Base-by-base conservation (phyloP, 2,888 invertebrate species). In the Gastrophysa polygoni region DNA sequence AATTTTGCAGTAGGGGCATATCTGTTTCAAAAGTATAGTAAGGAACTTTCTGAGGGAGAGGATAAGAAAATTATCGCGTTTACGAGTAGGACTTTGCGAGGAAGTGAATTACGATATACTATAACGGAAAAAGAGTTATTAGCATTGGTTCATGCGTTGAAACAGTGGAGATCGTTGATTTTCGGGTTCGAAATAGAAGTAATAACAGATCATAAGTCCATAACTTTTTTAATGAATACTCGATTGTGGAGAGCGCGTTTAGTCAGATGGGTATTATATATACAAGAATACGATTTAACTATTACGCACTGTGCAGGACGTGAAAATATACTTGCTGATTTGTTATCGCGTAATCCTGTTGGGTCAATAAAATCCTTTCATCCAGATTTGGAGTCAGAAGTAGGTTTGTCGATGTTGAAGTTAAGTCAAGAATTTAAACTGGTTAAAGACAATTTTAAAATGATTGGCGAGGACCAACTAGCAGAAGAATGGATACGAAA, bases 251-350 rank as follows among this genome's bases (percentile, higher is more conserved):
- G 47, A 11, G 51, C 64, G 8, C 43, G 69, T 5, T 32, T 64
- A 11, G 52, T 55, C 5, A 47, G 64, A 24, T 68, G 66, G 61
- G 48, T 63, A n/a, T 16, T 68, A 17, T 59, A 47, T 24, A 47
- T 68, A 4, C 62, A 63, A 44, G 38, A 57, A 28, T 60, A 48
- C 47, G 18, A 62, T 56, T 62, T 67, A 20, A 16, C 43, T 4
- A 52, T 69, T 21, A n/a, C 18, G 38, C 47, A 67, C 43, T 59
- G 61, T 48, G 21, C 28, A 7, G 69, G 69, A 0, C 10, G 34
- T 1, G 60, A 64, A 34, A 68, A 69, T 61, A 38, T 48, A n/a
- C 24, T 64, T 4, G 61, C 67, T 0, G 67, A 68, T 48, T 57
- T 38, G n/a, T 51, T 67, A 14, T 67, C 67, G 11, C 20, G 48